phyloP scores from a whole-genome alignment of 2,797 vertebrate species.

The Enteromius argenteus region DNA sequence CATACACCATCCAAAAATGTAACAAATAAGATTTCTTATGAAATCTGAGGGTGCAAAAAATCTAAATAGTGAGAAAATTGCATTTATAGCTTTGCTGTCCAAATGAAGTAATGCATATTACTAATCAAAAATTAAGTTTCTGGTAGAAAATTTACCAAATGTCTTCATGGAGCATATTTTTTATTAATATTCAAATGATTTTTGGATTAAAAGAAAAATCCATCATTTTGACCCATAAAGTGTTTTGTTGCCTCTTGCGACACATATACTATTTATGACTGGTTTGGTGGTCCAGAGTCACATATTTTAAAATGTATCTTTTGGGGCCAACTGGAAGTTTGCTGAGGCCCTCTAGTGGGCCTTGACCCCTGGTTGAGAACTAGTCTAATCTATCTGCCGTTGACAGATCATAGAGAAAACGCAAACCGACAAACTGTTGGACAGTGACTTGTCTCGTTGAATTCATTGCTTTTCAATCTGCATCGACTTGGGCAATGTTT shows the following conservation, averaged over 20 bases:
- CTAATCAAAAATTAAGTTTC: neutral
- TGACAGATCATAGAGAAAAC: neutral
- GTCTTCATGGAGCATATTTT: neutral
- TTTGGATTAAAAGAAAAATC: neutral
- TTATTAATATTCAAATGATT: no score
- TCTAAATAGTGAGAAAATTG: no score
- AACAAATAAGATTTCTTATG: no score
- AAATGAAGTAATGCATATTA: neutral
- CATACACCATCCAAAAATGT: no score
- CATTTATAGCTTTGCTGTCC: no score
- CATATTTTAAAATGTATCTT: neutral
- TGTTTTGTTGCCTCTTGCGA: neutral
- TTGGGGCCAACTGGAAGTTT: neutral
- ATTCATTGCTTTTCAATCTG: neutral
- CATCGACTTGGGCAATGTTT: neutral
- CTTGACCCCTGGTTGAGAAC: neutral
- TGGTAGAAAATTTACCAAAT: neutral
- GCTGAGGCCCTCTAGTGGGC: conserved; percentile 5
- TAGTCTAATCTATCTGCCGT: neutral
- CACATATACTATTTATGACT: neutral
- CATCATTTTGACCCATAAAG: neutral
- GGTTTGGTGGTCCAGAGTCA: neutral
- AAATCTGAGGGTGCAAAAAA: no score
- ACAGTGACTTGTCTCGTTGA: neutral
- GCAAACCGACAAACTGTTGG: neutral